Base-by-base conservation (phyloP, 2,797 vertebrate genomes). In the Karalla daura region DNA sequence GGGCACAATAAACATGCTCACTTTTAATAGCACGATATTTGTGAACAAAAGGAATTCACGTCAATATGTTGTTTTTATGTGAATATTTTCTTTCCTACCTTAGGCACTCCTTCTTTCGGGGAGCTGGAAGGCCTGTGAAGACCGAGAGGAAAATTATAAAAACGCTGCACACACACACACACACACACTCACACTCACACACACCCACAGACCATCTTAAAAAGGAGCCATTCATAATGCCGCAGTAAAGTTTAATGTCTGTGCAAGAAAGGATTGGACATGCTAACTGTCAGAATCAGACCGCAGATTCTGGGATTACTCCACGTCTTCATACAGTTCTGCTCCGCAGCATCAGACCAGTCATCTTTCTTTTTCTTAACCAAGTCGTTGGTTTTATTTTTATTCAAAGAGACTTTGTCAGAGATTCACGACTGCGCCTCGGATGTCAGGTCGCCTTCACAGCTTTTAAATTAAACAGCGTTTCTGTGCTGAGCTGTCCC, bases 61-160 rank as follows among this genome's bases (percentile, higher is more conserved):
- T 43, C 0, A 46, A 18, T 20, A 10, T 17, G 11, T 8, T 43
- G 9, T 15, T 53, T 37, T 21, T 39, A 35, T 20, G 5, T 39
- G 2, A 64, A 68, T 39, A 39, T 68, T 52, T 49, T 12, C 30
- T 6, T 69, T 88, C 94, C 59, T 90, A 98, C 96, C 95, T 95
- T 96, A 25, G 90, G 83, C 33, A 86, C 66, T 33, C 81, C 90
- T 63, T 95, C 92, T 81, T 95, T 96, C 11, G 88, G 46, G 63
- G 63, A 51, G 76, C 81, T 67, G 45, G 94, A 78, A 54, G 94
- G 86, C 91, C 98, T 99, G 89, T 15, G 83, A 93, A 64, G 77
- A 50, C 32, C 87, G 44, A 89, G 61, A 66, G 50, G 52, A 25
- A 8, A 43, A 27, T 30, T 2, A 59, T 74, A 18, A 67, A 66